These are phyloP conservation scores for Heterodera filipjevi DNA, from an alignment of 2,888 invertebrate genomes.

Conservation along the genomic window DNA sequence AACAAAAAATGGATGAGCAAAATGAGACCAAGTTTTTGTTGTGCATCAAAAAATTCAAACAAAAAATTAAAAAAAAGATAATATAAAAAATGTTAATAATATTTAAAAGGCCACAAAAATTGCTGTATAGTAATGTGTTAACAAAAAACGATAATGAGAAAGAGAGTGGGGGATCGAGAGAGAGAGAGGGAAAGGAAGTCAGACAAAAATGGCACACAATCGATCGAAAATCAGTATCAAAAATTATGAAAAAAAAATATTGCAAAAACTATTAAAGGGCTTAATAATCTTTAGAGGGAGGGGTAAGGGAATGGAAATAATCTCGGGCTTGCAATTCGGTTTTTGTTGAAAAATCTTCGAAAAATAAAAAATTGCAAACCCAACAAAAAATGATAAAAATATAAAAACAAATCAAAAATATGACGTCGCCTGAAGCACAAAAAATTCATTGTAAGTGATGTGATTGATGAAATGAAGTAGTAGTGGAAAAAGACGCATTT, in stretches of 20 bases:
- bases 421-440: constrained; percentile 5
- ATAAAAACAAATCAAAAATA: background rate
- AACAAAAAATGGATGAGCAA: background rate
- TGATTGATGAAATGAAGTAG: background rate
- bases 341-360: background rate
- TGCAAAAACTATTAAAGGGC: background rate
- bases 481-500: background rate
- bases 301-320: background rate
- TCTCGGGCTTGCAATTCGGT: background rate
- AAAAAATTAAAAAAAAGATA: background rate
- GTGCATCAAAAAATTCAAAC: constrained; percentile 6
- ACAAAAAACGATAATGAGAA: constrained; percentile 1
- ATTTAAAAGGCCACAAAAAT: constrained; percentile 11
- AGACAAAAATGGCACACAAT: constrained; percentile 1
- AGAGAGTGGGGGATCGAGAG: background rate
- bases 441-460: background rate
- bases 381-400: background rate
- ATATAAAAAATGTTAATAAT: background rate
- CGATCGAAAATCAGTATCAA: background rate
- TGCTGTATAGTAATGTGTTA: background rate
- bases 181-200: background rate
- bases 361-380: background rate
- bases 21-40: constrained; percentile 6
- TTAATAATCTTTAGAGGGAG: background rate
- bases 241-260: background rate